Evolutionary conservation across 2,888 invertebrate genomes (phyloP).

Genomic region (Drosophila formosana): DNA sequence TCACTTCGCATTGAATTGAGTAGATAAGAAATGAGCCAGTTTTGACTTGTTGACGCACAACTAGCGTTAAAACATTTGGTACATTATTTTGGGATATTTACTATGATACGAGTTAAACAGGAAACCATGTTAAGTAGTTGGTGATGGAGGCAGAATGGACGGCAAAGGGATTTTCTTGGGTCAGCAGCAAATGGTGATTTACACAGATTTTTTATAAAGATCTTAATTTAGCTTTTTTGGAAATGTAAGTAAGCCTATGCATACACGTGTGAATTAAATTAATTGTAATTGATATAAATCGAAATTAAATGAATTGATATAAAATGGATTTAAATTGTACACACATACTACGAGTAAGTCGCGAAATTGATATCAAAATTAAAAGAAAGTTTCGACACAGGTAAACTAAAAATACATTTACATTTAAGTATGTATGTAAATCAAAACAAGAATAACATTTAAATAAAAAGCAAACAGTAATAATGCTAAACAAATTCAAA

Average conservation of each 20-base stretch:
- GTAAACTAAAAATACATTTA: slow-evolving; percentile 69
- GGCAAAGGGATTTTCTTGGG: slow-evolving; percentile 26
- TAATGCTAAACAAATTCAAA: slow-evolving; percentile 25
- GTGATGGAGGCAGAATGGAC: slow-evolving; percentile 7
- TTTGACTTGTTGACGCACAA: slow-evolving; percentile 40
- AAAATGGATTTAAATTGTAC: slow-evolving; percentile 51
- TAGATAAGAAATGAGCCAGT: slow-evolving; percentile 4
- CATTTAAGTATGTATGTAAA: slow-evolving; percentile 52
- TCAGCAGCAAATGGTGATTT: slow-evolving; percentile 74
- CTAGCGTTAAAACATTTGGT: slow-evolving; percentile 36
- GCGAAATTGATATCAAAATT: slow-evolving; percentile 76
- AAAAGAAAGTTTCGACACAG: slow-evolving; percentile 71
- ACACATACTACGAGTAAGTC: slow-evolving; percentile 48
- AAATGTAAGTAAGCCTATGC: slow-evolving; percentile 52
- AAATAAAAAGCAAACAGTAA: slow-evolving; percentile 22
- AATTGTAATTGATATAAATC: slow-evolving; percentile 22
- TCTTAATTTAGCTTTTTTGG: slow-evolving; percentile 65
- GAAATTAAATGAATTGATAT: slow-evolving; percentile 25
- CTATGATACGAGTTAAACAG: slow-evolving; percentile 9
- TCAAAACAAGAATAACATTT: slow-evolving; percentile 39
- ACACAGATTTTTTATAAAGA: slow-evolving; percentile 65
- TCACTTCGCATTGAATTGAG: not conserved
- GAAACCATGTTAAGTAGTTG: slow-evolving; percentile 21
- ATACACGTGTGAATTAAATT: slow-evolving; percentile 46
- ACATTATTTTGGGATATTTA: slow-evolving; percentile 23